Evolutionary conservation across 2,797 vertebrate species (phyloP).

Genomic region (Acestrorhynchus altus): DNA sequence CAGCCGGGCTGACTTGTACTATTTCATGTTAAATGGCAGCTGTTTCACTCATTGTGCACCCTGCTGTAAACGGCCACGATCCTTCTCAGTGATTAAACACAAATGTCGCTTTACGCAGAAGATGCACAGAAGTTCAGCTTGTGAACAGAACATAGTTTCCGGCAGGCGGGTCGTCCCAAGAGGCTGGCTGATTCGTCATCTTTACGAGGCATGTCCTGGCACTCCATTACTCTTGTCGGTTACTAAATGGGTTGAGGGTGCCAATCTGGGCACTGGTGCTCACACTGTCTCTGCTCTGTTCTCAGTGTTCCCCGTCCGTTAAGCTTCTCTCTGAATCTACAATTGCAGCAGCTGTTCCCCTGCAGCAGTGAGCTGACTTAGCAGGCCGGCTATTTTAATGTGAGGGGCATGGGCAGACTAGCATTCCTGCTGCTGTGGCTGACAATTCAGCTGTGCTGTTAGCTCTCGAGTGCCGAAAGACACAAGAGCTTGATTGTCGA

Average conservation of each 20-base stretch:
- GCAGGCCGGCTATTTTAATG: constrained; percentile 78
- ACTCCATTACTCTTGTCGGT: background rate
- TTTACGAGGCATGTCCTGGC: background rate
- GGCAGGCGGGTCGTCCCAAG: background rate
- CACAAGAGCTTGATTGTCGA: constrained; percentile 52
- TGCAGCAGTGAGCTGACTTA: constrained; percentile 70
- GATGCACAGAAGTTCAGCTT: background rate
- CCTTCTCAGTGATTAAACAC: constrained; percentile 21
- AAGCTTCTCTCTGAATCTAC: constrained; percentile 38
- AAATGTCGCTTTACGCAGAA: constrained; percentile 50
- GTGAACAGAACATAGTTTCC: background rate
- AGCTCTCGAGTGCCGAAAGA: constrained; percentile 54
- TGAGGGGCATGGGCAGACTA: constrained; percentile 64
- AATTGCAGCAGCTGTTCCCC: constrained; percentile 75
- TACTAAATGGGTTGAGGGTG: constrained; percentile 1
- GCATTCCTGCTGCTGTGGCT: constrained; percentile 66
- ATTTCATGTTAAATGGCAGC: constrained; percentile 86
- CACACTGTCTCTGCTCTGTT: background rate
- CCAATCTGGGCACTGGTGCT: background rate
- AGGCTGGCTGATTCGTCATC: background rate
- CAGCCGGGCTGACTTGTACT: constrained; percentile 57
- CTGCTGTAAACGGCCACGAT: constrained; percentile 36
- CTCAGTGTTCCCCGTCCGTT: background rate
- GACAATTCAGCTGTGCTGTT: constrained; percentile 73
- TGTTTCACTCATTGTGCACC: constrained; percentile 80